Conservation (phyloP, 2,113 vertebrate genomes). For the Speoplatyrhinus poulsoni region DNA sequence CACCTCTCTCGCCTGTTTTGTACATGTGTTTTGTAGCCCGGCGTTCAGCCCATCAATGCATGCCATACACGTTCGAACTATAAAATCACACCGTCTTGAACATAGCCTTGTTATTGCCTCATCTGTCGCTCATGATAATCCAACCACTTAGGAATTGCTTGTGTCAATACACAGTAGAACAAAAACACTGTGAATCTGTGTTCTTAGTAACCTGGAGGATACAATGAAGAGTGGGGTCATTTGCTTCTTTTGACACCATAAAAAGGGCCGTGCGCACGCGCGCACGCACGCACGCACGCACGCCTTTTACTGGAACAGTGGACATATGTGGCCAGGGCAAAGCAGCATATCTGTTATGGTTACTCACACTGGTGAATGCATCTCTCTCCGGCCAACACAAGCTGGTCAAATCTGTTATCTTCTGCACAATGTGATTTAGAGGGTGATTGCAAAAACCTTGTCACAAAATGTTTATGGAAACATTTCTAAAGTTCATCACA, state of each 20-base stretch:
- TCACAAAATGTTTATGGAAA: neutral
- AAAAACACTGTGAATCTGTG: neutral
- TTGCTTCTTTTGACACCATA: conserved; percentile 51
- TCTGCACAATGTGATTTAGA: too few relatives aligned
- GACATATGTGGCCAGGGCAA: neutral
- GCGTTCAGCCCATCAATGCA: too few relatives aligned
- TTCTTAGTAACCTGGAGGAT: conserved; percentile 48
- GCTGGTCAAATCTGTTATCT: neutral
- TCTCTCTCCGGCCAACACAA: neutral
- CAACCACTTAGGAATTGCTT: neutral
- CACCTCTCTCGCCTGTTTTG: too few relatives aligned
- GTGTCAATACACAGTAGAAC: neutral
- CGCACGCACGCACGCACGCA: conserved; percentile 1
- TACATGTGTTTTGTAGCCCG: too few relatives aligned
- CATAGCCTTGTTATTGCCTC: too few relatives aligned
- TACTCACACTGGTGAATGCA: neutral
- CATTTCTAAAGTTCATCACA: conserved; percentile 13
- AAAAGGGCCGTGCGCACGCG: conserved; percentile 18
- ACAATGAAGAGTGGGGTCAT: conserved; percentile 45
- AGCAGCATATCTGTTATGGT: conserved; percentile 1
- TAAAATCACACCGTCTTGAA: too few relatives aligned
- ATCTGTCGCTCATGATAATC: neutral
- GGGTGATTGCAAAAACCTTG: too few relatives aligned
- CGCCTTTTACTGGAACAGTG: neutral
- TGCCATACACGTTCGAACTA: too few relatives aligned